Base-by-base conservation (phyloP, 2,113 vertebrate species). In the Corydoras sp. region DNA sequence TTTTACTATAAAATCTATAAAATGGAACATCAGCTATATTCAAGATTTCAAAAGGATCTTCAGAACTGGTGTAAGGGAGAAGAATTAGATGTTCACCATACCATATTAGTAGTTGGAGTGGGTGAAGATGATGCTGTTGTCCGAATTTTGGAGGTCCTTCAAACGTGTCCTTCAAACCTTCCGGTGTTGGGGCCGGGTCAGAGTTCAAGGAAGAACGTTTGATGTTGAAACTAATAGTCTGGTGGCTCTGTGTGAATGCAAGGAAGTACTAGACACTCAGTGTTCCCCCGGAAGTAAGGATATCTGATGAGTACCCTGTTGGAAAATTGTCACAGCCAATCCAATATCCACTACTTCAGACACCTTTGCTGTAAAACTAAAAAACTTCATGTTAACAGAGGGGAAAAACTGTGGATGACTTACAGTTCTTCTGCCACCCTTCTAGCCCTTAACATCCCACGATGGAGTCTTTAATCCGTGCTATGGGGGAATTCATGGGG, bases 401-500 rank as follows among this genome's bases (percentile, higher is more conserved):
- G 9, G 9, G n/a, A 14, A 58, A 48, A 48, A 48, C 1, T 2
- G 9, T n/a, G 5, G n/a, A 6, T 64, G 62, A 64, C 14, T 24
- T 64, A 15, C 32, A 64, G 49, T 1, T 51, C 11, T 51, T 51
- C 49, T 51, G 49, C 49, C 49, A 51, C 49, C 49, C 49, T 51
- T 11, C 49, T 11, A 14, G n/a, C 12, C 14, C 61, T 63, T 4
- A 63, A 35, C 0, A 35, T 8, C 31, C 31, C 11, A 11, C 32
- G 49, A 4, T 50, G 2, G 12, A 67, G 63, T 58, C 63, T 29
- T 63, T 73, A 11, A 29, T 66, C 29, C 11, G 11, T 10, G 63
- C 54, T 30, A 12, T 74, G 10, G 51, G 73, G n/a, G 73, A 75
- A n/a, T 49, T 75, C 11, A 14, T 24, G 2, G 18, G 18, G 18